Base-by-base conservation (phyloP, 2,888 invertebrate genomes). In the Lasioglossum zephyrum region DNA sequence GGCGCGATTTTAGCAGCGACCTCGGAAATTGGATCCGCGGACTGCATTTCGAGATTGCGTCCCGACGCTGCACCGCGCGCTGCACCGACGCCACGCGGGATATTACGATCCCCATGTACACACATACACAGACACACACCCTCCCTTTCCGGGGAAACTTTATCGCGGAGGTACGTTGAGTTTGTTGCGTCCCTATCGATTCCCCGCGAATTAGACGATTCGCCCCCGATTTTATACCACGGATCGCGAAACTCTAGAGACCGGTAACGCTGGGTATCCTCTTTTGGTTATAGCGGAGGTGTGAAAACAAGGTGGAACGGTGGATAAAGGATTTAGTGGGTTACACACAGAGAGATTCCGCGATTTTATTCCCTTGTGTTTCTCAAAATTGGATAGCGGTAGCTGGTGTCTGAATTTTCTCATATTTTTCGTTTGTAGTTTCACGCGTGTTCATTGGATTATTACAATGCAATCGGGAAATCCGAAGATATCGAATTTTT, bases 1-100 rank as follows among this genome's bases (percentile, higher is more conserved):
- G 60, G 57, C 76, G 75, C 83, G 81, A 87, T 87, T 87, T 87
- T 86, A 83, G 87, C 79, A 74, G 36, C 77, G 81, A 77, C 79
- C 86, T 79, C 86, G 87, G 87, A 87, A 87, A 87, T 87, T 87
- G 87, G 87, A 87, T 87, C 53, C 79, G 83, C 86, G 81, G 76
- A 74, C 78, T 86, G 83, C 76, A 80, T 87, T 87, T 86, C 73
- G 81, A 86, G 83, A 87, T 83, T 86, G 87, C 87, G 74, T 79
- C 77, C 44, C 77, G 73, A 31, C 57, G 31, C 39, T 6, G 73
- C 31, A 8, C 53, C 26, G 60, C n/a, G 26, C 57, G 11, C 57
- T 11, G 57, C 57, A 26, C 53, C 77, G 73, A 36, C 53, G 39
- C 47, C 13, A 73, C 36, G n/a, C 66, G 77, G 47, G 77, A 85